Conservation (phyloP, 2,888 invertebrate genomes). For the Amblyjoppa fuscipennis region DNA sequence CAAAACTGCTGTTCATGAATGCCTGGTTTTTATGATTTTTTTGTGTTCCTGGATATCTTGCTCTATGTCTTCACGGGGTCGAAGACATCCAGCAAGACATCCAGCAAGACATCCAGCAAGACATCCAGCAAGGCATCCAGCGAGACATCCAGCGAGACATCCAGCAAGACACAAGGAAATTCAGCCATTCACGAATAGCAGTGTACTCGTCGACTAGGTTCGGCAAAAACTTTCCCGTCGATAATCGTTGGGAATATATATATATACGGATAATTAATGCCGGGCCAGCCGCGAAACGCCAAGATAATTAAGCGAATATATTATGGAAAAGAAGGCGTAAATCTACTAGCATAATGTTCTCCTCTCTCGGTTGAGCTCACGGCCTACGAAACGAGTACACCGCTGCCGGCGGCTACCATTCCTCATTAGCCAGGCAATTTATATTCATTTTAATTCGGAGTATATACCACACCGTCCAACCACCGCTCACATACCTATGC, state of each 20-base stretch:
- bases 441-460: conserved; percentile 68
- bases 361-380: conserved; percentile 18
- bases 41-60: too few relatives aligned
- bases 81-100: too few relatives aligned
- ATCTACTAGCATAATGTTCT: conserved; percentile 65
- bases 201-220: neutral
- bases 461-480: conserved; percentile 51
- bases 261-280: conserved; percentile 43
- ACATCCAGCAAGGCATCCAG: too few relatives aligned
- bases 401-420: conserved; percentile 59
- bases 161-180: too few relatives aligned
- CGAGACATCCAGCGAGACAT: too few relatives aligned
- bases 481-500: conserved; percentile 50
- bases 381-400: conserved; percentile 42
- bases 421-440: conserved; percentile 68
- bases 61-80: too few relatives aligned
- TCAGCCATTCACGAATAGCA: too few relatives aligned
- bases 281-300: conserved; percentile 46
- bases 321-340: conserved; percentile 66
- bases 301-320: conserved; percentile 65
- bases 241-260: neutral
- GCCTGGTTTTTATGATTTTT: too few relatives aligned
- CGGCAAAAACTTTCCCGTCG: neutral
- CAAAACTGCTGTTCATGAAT: too few relatives aligned
- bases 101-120: too few relatives aligned